These are phyloP conservation scores for Ibidorhyncha struthersii DNA, from an alignment of 2,113 vertebrate species.

Conservation along the genomic window DNA sequence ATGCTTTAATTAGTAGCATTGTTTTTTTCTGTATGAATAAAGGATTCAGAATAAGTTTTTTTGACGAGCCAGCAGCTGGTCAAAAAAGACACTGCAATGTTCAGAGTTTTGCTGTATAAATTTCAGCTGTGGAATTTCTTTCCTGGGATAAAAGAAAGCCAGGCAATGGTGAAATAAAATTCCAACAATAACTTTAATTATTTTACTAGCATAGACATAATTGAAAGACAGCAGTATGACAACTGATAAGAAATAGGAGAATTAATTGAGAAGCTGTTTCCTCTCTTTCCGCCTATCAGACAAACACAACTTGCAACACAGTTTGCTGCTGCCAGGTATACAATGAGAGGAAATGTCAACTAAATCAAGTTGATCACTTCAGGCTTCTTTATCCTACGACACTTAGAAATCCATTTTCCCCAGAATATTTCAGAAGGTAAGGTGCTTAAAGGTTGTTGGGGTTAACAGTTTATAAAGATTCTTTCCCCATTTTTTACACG, in stretches of 20 bases:
- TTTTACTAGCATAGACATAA: not conserved
- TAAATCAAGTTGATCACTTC: not conserved
- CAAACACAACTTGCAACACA: not conserved
- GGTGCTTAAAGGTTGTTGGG: not conserved
- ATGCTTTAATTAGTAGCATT: not conserved
- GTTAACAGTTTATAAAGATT: not conserved
- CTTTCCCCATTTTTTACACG: not conserved
- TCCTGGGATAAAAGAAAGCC: not conserved
- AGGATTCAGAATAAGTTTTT: not conserved
- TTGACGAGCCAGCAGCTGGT: not conserved
- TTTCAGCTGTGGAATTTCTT: not conserved
- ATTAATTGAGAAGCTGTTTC: not conserved
- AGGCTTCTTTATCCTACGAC: not conserved
- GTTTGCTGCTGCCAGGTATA: not conserved
- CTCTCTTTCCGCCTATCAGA: not conserved
- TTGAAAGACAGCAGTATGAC: not conserved
- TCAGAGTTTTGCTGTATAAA: not conserved
- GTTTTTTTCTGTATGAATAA: not conserved
- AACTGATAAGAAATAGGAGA: not conserved
- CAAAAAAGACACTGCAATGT: not conserved
- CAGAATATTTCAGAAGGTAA: not conserved
- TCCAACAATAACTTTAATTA: not conserved
- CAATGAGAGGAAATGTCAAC: not conserved
- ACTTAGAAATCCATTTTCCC: not conserved
- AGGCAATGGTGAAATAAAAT: not conserved